Percentiles rank a stretch among this genome's conserved stretches.
These are phyloP conservation scores for Neoniphon sammara DNA, from an alignment of 2,797 vertebrate species.

Conservation along the genomic window DNA sequence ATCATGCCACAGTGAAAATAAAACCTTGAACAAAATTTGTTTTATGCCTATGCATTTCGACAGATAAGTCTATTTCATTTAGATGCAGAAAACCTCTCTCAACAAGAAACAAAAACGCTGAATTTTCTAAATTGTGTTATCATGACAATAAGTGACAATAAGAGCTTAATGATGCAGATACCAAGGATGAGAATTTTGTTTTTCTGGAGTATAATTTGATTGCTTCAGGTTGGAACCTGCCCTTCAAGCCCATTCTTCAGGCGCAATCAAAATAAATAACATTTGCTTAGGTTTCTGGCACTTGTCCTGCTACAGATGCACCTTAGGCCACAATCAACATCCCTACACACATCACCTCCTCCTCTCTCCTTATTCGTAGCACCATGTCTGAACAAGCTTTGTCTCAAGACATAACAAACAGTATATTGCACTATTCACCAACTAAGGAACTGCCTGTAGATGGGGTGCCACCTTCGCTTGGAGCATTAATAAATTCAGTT, in stretches of 20 bases:
- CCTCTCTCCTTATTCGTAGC: neutral
- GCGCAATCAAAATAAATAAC: conserved; percentile 4
- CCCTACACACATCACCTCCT: conserved; percentile 10
- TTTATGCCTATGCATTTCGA: conserved; percentile 19
- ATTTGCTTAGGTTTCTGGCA: conserved; percentile 2
- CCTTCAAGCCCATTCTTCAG: neutral
- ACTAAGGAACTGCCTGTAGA: neutral
- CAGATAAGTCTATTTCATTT: neutral
- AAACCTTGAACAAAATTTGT: conserved; percentile 12
- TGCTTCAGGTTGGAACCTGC: neutral
- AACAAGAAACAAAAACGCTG: neutral
- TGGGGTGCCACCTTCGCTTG: neutral
- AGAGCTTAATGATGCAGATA: too few relatives aligned
- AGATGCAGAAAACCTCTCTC: neutral
- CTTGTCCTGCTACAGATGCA: conserved; percentile 21
- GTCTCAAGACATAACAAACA: conserved; percentile 36
- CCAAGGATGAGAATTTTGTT: neutral
- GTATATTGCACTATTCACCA: neutral
- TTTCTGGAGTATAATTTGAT: neutral
- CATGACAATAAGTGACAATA: too few relatives aligned
- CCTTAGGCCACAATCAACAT: neutral
- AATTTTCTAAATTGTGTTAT: neutral
- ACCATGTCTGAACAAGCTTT: conserved; percentile 49
- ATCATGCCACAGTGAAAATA: neutral
- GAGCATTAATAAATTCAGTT: neutral